Base-by-base conservation (phyloP, 1,140 invertebrate species). In the Drosophila pallidifrons region DNA sequence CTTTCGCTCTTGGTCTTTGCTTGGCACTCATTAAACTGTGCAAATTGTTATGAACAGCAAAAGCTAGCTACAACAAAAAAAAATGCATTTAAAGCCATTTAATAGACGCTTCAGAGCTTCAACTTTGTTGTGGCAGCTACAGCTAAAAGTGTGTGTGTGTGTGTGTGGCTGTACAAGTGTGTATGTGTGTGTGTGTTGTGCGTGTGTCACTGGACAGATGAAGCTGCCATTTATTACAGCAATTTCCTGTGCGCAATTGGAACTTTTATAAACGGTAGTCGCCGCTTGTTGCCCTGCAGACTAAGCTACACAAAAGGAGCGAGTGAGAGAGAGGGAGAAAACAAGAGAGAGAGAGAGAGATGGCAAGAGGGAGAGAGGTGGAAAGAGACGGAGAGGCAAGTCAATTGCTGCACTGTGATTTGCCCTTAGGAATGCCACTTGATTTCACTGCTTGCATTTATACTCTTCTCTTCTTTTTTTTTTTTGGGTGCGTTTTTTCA, bases 201-300 rank as follows among this genome's bases (percentile, higher is more conserved):
- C 25, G 67, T 54, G 59, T 55, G 49, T 70, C 16, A 25, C 25
- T 75, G 55, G n/a, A 43, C 67, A 79, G 61, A 30, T 68, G 59
- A 76, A 75, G 73, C 79, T 63, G 69, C 72, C 85, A 88, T 88
- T 88, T 88, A 88, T 90, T 85, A 68, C 72, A 6, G 86, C 85
- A 89, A 88, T 88, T 88, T 88, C 85, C 85, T 83, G 83, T 83
- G 69, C 51, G 73, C 83, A 87, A 83, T 88, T 87, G 82, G 82
- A 77, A 77, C 38, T 83, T 79, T 88, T 87, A 87, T 87, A 87
- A 87, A 87, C 82, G 82, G 83, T 87, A 87, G 82, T 87, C 80
- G 76, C 68, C 67, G 77, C 80, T 65, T 63, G 65, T 68, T 71
- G 71, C 71, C 65, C 72, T 51, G 51, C 65, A 47, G 71, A 41